A percentile compares a stretch with the other conserved stretches of the same genome.
Evolutionary conservation across 1,140 invertebrate genomes (phyloP).

Genomic region (Chymomyza costata): DNA sequence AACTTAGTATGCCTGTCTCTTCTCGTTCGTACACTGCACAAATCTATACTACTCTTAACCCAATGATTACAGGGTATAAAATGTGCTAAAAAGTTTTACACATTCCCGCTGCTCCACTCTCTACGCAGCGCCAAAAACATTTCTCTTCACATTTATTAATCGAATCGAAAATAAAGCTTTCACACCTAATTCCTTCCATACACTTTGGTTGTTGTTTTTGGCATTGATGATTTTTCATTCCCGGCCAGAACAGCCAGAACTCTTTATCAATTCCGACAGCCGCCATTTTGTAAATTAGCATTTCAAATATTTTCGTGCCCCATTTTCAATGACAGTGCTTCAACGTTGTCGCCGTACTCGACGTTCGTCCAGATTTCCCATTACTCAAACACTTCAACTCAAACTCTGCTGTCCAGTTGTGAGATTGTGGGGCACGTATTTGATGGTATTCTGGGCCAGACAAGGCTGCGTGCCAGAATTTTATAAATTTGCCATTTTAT

Average conservation of each 20-base stretch:
- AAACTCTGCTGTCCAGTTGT: not conserved
- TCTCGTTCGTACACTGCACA: too few relatives aligned
- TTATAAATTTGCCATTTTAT: conserved; percentile 67
- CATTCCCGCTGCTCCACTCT: too few relatives aligned
- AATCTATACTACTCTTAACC: too few relatives aligned
- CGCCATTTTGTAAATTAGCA: conserved; percentile 48
- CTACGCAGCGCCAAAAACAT: too few relatives aligned
- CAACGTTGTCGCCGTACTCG: conserved; percentile 7
- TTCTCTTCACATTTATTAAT: conserved; percentile 13
- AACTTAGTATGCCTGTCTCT: too few relatives aligned
- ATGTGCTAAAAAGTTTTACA: too few relatives aligned
- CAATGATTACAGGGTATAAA: too few relatives aligned
- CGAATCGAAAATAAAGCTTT: conserved; percentile 36
- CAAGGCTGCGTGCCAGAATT: conserved; percentile 14
- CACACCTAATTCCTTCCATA: conserved; percentile 24
- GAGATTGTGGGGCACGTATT: too few relatives aligned
- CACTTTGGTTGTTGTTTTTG: conserved; percentile 2
- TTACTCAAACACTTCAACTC: conserved; percentile 30
- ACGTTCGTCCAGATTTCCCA: conserved; percentile 44
- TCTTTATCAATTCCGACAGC: not conserved
- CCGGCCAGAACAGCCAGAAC: too few relatives aligned
- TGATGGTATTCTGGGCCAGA: too few relatives aligned
- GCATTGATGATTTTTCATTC: conserved; percentile 9
- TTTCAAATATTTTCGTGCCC: conserved; percentile 28
- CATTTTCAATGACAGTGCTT: not conserved